Base-by-base conservation (phyloP, 2,113 vertebrate genomes). In the Plotosus lineatus region DNA sequence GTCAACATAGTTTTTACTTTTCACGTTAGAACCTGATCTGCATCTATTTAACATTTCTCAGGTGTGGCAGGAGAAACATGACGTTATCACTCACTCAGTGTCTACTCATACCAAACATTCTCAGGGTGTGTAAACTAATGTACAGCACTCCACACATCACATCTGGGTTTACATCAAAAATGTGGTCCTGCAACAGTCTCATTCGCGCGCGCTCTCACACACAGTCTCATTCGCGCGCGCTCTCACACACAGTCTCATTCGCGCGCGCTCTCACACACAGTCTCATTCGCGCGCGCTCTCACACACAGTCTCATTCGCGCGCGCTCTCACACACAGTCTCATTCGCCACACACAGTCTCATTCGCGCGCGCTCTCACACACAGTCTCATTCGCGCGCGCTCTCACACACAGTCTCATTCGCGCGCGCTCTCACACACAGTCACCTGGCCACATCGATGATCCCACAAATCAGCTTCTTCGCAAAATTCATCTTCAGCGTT, bases 401-500 rank as follows among this genome's bases (percentile, higher is more conserved):
- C 10, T 61, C 23, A 72, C 11, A 26, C 9, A 44, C 6, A 3
- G 36, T 66, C 23, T n/a, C 1, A 68, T 42, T 26, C 1, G 28
- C 23, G 6, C 36, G 42, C 21, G 42, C 38, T n/a, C 10, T 61
- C 23, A 72, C 11, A 26, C 9, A 44, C 6, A 51, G 90, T 90
- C 11, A 94, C 93, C 92, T 88, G 65, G 92, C 88, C 51, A 80
- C 91, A 85, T 93, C 84, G 10, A 94, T 77, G 63, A 93, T 0
- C 38, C 91, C 91, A 23, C 86, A 31, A 6, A 94, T 6, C 0
- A 93, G 15, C n/a, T 79, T 83, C 46, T 83, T 89, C 33, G 80
- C 80, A 19, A 87, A 23, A 84, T 84, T 88, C 93, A 94, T 94
- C 81, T 90, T 92, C 6, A 46, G 83, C 75, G 84, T 72, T 82